These are phyloP conservation scores for Halesus radiatus DNA, from an alignment of 1,140 invertebrate species.

Conservation along the genomic window DNA sequence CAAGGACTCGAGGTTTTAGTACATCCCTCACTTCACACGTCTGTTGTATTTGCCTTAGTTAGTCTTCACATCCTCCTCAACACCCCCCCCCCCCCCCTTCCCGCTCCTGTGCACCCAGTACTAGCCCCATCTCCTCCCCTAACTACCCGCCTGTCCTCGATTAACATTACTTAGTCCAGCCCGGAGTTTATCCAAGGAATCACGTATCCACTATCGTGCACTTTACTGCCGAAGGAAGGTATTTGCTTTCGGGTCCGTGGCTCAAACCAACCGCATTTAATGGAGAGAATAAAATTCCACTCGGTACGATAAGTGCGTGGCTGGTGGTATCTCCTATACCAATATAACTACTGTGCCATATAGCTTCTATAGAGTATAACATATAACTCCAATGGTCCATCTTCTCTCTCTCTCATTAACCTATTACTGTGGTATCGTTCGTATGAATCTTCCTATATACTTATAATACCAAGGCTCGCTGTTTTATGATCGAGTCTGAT, in stretches of 20 bases:
- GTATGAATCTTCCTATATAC: too few relatives aligned
- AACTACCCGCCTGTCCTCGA: conserved; percentile 18
- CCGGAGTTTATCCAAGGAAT: conserved; percentile 46
- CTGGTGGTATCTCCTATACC: too few relatives aligned
- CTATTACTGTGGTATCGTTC: too few relatives aligned
- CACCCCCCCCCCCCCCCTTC: background rate
- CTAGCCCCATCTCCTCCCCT: too few relatives aligned
- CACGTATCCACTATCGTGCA: conserved; percentile 50
- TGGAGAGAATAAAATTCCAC: conserved; percentile 46
- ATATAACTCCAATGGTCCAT: too few relatives aligned
- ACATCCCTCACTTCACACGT: conserved; percentile 11
- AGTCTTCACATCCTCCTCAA: background rate
- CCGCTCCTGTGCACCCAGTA: background rate
- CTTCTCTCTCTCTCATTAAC: background rate
- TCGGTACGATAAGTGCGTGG: conserved; percentile 30
- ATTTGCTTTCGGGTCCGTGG: conserved; percentile 47
- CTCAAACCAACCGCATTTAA: conserved; percentile 42
- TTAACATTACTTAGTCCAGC: conserved; percentile 43
- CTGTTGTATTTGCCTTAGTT: too few relatives aligned
- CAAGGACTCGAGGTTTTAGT: too few relatives aligned
- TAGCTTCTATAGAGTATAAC: too few relatives aligned
- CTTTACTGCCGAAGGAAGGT: conserved; percentile 42
- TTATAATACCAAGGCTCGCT: too few relatives aligned
- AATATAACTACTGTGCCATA: too few relatives aligned
- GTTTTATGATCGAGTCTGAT: too few relatives aligned